phyloP scores from a whole-genome alignment of 2,888 invertebrate species.

The Bursaphelenchus okinawaensis region DNA sequence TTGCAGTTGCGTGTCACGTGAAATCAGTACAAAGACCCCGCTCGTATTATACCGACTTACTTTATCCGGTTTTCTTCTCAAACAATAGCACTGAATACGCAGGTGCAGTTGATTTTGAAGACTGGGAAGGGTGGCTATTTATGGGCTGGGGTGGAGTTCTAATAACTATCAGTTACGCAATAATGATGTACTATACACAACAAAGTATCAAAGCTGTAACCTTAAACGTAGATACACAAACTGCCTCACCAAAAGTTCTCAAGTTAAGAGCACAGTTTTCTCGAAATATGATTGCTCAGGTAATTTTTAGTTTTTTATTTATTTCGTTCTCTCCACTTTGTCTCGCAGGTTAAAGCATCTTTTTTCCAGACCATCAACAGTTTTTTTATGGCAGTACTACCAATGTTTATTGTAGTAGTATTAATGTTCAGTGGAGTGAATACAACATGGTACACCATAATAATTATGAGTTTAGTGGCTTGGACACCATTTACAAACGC shows the following conservation, averaged over 20 bases:
- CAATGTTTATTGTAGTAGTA: neutral
- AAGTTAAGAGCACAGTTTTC: neutral
- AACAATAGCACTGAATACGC: neutral
- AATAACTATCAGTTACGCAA: neutral
- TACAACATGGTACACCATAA: neutral
- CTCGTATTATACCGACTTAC: neutral
- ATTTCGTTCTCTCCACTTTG: no score
- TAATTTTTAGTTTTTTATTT: no score
- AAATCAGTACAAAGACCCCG: neutral
- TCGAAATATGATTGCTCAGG: neutral
- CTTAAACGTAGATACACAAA: neutral
- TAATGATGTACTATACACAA: neutral
- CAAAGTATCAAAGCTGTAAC: neutral
- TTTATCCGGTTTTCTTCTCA: neutral
- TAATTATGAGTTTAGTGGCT: neutral
- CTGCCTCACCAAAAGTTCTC: neutral
- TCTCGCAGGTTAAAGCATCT: no score
- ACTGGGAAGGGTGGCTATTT: neutral
- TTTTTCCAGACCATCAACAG: neutral
- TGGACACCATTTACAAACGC: neutral
- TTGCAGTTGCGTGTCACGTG: neutral
- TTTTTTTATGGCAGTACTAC: neutral
- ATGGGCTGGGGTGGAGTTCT: neutral
- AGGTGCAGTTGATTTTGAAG: neutral
- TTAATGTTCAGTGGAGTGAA: neutral